phyloP scores from a whole-genome alignment of 2,113 vertebrate genomes.

The Pelusios castaneus region DNA sequence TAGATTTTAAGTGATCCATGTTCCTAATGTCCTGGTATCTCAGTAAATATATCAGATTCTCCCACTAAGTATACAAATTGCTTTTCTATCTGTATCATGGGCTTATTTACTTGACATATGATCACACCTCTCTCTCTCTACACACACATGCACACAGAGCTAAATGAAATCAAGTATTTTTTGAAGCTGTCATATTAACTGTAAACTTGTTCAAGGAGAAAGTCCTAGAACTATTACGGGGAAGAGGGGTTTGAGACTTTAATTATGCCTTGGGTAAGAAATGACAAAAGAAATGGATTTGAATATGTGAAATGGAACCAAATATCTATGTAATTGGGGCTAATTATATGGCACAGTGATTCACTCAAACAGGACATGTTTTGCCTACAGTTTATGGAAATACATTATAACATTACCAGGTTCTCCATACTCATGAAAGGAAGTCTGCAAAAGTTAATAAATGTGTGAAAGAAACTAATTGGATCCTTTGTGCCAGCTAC shows the following conservation, averaged over 20 bases:
- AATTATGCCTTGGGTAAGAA: conserved; percentile 46
- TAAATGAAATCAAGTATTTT: conserved; percentile 24
- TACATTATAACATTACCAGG: conserved; percentile 60
- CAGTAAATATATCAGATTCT: background rate
- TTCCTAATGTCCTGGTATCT: conserved; percentile 45
- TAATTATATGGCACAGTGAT: conserved; percentile 67
- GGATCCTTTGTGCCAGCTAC: conserved; percentile 62
- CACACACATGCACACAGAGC: background rate
- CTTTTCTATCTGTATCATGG: conserved; percentile 17
- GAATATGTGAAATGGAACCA: conserved; percentile 57
- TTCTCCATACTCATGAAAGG: conserved; percentile 47
- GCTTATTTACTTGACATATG: conserved; percentile 34
- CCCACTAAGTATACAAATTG: background rate
- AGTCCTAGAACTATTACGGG: background rate
- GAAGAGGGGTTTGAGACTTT: conserved; percentile 33
- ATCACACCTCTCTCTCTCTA: background rate
- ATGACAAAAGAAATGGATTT: conserved; percentile 4
- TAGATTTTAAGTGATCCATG: conserved; percentile 40
- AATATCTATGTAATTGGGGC: conserved; percentile 66
- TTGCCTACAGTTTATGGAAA: conserved; percentile 67
- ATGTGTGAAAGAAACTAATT: conserved; percentile 51
- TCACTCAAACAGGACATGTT: conserved; percentile 68
- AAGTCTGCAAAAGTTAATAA: conserved; percentile 61
- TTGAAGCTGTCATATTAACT: conserved; percentile 5
- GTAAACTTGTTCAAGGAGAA: background rate